These are phyloP conservation scores for Anodontia alba DNA, from an alignment of 2,888 invertebrate genomes.

Conservation along the genomic window DNA sequence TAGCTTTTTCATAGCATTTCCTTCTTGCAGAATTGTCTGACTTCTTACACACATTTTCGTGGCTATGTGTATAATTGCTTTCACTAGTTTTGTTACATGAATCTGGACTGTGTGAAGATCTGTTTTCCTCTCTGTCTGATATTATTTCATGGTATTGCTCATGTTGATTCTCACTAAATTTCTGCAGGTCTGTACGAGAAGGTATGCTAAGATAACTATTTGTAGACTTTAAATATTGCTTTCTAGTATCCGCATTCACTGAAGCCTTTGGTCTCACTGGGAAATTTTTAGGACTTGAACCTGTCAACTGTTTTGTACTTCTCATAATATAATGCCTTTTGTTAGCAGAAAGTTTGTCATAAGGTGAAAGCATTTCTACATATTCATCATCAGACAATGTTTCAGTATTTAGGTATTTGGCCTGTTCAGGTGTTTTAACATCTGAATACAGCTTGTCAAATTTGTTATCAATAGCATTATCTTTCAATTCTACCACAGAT, in stretches of 20 bases:
- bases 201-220: too few species aligned
- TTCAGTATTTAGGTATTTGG: not conserved
- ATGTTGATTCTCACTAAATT: too few species aligned
- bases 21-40: not conserved
- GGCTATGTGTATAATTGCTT: too few species aligned
- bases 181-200: too few species aligned
- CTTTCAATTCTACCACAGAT: not conserved
- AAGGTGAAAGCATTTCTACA: constrained; percentile 41
- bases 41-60: not conserved
- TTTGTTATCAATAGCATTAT: not conserved
- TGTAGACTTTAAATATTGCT: too few species aligned
- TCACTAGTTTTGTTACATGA: not conserved
- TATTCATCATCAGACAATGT: constrained; percentile 34
- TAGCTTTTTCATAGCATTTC: not conserved
- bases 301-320: not conserved
- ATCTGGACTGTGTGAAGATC: not conserved
- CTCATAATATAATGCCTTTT: not conserved
- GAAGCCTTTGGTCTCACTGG: not conserved
- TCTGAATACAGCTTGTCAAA: not conserved
- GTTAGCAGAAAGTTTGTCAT: not conserved
- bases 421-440: not conserved
- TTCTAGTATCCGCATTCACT: not conserved
- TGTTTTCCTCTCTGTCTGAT: too few species aligned
- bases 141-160: too few species aligned
- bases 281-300: not conserved